Conservation (phyloP, 1,140 invertebrate genomes). For the Orchesella cincta region DNA sequence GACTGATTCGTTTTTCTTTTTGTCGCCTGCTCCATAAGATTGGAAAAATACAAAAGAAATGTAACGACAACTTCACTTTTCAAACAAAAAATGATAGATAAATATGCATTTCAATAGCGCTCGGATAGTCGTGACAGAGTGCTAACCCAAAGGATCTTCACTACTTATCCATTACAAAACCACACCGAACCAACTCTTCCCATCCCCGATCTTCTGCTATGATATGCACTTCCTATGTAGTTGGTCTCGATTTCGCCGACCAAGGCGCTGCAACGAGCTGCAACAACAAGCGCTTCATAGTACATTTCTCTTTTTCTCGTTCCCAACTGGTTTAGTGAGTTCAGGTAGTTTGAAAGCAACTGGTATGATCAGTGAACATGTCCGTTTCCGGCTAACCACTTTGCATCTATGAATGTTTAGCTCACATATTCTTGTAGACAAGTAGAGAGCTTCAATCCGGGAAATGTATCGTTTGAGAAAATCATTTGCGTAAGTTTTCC, state of each 20-base stretch:
- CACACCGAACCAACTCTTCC: conserved; percentile 96
- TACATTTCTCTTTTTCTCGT: conserved; percentile 93
- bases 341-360: conserved; percentile 71
- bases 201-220: conserved; percentile 85
- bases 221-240: conserved; percentile 90
- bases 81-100: conserved; percentile 19
- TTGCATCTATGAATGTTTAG: conserved; percentile 92
- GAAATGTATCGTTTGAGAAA: conserved; percentile 99
- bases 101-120: neutral
- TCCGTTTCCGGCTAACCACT: conserved; percentile 98
- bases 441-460: conserved; percentile 94
- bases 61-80: conserved; percentile 49
- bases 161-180: conserved; percentile 88
- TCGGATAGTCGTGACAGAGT: too few relatives aligned
- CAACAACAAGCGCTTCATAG: conserved; percentile 90
- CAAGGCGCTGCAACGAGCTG: conserved; percentile 91
- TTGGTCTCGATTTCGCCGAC: conserved; percentile 95
- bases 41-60: conserved; percentile 48
- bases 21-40: conserved; percentile 65
- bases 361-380: conserved; percentile 78
- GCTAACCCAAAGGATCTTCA: conserved; percentile 10
- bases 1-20: conserved; percentile 83
- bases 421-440: conserved; percentile 99
- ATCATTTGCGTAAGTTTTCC: conserved; percentile 98
- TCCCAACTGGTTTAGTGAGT: conserved; percentile 80